Conservation (phyloP, 2,888 invertebrate genomes). For the Neria commutata region DNA sequence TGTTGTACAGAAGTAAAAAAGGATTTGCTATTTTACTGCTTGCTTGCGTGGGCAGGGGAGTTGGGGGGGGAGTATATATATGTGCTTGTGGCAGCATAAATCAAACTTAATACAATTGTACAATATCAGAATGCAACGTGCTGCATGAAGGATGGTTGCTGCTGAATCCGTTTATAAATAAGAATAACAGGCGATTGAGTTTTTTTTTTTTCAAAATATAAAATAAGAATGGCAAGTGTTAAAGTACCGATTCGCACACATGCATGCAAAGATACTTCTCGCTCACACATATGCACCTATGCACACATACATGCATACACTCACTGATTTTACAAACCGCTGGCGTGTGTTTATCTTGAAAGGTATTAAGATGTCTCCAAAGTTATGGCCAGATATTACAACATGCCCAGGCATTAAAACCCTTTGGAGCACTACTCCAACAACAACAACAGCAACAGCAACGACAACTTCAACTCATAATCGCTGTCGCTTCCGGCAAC, state of each 20-base stretch:
- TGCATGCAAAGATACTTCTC: not conserved
- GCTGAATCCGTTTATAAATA: conserved; percentile 52
- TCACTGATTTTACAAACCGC: too few relatives aligned
- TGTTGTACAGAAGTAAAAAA: conserved; percentile 33
- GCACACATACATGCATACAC: not conserved
- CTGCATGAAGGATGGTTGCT: not conserved
- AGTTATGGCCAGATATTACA: conserved; percentile 46
- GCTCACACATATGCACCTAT: conserved; percentile 25
- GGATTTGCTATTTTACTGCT: conserved; percentile 31
- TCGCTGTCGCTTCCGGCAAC: conserved; percentile 44
- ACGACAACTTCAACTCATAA: conserved; percentile 37
- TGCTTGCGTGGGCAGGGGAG: conserved; percentile 28
- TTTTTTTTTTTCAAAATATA: conserved; percentile 10
- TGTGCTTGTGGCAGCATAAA: conserved; percentile 53
- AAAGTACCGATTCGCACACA: not conserved
- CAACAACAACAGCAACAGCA: conserved; percentile 15
- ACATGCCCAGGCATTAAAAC: conserved; percentile 15
- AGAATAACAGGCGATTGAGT: conserved; percentile 43
- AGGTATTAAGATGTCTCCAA: conserved; percentile 58
- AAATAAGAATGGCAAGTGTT: not conserved
- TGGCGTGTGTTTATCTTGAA: conserved; percentile 55
- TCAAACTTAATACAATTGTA: conserved; percentile 52
- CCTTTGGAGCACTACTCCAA: conserved; percentile 21
- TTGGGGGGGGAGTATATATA: conserved; percentile 14
- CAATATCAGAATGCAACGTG: conserved; percentile 14